Base-by-base conservation (phyloP, 23 tunicate species). In the Botrylloides violaceus region DNA sequence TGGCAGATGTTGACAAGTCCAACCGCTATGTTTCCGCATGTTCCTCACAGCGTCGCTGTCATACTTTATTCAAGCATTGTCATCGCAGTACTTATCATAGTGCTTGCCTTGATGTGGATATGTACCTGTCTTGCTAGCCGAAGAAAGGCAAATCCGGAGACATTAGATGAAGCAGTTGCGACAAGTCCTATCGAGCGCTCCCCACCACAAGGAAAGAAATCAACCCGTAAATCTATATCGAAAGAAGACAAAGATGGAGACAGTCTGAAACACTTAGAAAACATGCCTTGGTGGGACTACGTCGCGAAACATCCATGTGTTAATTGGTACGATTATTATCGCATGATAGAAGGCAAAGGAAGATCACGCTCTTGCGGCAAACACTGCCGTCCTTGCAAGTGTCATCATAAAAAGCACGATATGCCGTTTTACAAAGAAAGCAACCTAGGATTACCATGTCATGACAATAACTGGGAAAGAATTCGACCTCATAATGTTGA, bases 251-350 rank as follows among this genome's bases (percentile, higher is more conserved):
- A 19, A 27, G 70, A 63, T 3, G 33, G 32, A 23, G 74, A 68
- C 29, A 68, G 56, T 19, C 37, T 68, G 25, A 68, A 68, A 28
- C 58, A 39, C 7, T n/a, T 68, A 26, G 74, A 68, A 37, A 19
- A 39, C 15, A 68, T 68, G 74, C 74, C 74, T 5, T 68, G 74
- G 74, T 68, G 74, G 74, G 74, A 68, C 37, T 68, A 68, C 47
- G 58, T 68, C 25, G 36, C 74, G 0, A 68, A 68, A 20, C 36
- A 37, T 19, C 57, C 74, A 0, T 37, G 49, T 26, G 74, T 68
- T 23, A 68, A 68, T 30, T 68, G 74, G 74, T 68, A 68, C 47
- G 74, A 68, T 36, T 68, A 68, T 26, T 68, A 68, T 28, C 58
- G 47, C 49, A 68, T 32, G 47, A 19, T 43, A 4, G 74, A 37